Evolutionary conservation across 2,797 vertebrate genomes (phyloP), one percentile per base, ranked within the genome.

Genomic region (Lacerta viridis): DNA sequence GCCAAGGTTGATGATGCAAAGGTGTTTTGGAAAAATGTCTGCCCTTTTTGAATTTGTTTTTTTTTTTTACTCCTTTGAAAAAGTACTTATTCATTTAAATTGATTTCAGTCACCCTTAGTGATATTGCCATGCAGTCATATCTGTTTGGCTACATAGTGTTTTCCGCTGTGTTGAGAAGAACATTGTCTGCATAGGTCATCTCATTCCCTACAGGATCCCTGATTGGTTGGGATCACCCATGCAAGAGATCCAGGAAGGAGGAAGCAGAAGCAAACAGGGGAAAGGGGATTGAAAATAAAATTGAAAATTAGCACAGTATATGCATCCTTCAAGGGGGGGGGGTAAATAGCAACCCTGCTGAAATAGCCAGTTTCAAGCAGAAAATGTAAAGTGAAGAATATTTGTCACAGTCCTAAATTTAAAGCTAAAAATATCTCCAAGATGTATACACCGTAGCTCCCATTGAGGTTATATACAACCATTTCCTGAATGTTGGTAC

Each of bases 401-500:
- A 39, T 66, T 27, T 74, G 66, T 64, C 36, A 66, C 59, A 77
- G 29, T 50, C 80, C n/a, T 46, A 78, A 43, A 11, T n/a, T 78
- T 72, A 77, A 84, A 84, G 4, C 64, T 84, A 59, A 50, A 36
- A 36, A 27, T 61, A 41, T 75, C 15, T 50, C 59, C 59, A 39
- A 8, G 2, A 68, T 39, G 59, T 36, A 66, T 50, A 68, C 50
- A 33, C 33, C 33, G 33, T 33, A 39, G 33, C 43, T 36, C 43
- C 7, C 4, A 75, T 23, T 50, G 71, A 85, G 33, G 11, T 59
- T 82, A 75, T 43, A 7, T 76, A 75, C 50, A 33, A 23, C 46
- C 43, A 39, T 89, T 82, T 89, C 66, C 43, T 76, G 61, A 86
- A 59, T 59, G 43, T 46, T 77, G 15, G 25, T 89, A 43, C 46